Percentiles rank a stretch among this genome's conserved stretches.
phyloP scores from a whole-genome alignment of 1,140 invertebrate species.

The Sweltsa coloradensis region DNA sequence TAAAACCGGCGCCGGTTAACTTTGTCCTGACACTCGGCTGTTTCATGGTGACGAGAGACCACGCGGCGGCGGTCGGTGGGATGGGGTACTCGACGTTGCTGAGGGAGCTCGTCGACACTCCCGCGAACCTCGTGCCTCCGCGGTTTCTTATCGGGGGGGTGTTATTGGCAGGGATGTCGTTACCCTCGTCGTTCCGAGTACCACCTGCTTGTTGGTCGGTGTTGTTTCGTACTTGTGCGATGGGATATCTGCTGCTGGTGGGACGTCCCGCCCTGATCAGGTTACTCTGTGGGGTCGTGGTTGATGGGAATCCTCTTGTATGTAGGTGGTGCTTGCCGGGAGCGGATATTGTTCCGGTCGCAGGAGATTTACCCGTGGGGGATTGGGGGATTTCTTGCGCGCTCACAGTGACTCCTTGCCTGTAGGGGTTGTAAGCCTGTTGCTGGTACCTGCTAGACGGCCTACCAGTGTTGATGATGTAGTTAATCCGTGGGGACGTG shows the following conservation, averaged over 20 bases:
- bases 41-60: not conserved
- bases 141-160: not conserved
- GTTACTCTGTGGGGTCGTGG: not conserved
- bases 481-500: too few relatives aligned
- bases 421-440: too few relatives aligned
- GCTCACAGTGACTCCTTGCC: too few relatives aligned
- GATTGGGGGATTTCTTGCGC: too few relatives aligned
- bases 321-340: not conserved
- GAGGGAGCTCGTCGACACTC: not conserved
- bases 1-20: not conserved
- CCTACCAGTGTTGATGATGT: too few relatives aligned
- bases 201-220: not conserved
- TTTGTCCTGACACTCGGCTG: not conserved
- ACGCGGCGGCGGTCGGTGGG: not conserved
- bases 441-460: too few relatives aligned
- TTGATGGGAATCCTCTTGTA: not conserved
- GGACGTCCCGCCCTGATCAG: not conserved
- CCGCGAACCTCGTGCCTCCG: not conserved
- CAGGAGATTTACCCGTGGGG: not conserved
- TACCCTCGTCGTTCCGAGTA: not conserved
- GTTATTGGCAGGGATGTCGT: not conserved
- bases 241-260: too few relatives aligned
- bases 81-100: not conserved
- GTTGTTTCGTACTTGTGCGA: not conserved
- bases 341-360: not conserved